Base-by-base conservation (phyloP, 2,797 vertebrate genomes). In the Pyrrhura leucotis region DNA sequence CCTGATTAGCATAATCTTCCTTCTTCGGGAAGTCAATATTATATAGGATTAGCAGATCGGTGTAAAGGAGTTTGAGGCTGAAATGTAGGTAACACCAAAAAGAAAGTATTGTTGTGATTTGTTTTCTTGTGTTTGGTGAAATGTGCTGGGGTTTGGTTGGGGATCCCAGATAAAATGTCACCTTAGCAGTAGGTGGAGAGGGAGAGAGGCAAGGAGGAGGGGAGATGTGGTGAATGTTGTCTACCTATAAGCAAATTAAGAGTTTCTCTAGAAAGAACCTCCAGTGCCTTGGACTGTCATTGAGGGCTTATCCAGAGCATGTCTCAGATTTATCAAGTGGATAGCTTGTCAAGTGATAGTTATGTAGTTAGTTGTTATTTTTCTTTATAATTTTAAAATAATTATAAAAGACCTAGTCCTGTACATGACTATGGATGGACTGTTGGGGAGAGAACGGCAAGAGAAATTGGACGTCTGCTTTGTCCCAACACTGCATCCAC, bases 1-100 rank as follows among this genome's bases (percentile, higher is more conserved):
- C 92, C 95, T 69, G 90, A 94, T 96, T 93, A 97, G 66, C 45
- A 58, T 89, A 90, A 91, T 88, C 76, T 69, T 37, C 51, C 40
- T 62, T 89, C 75, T 81, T 81, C n/a, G 58, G 68, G 50, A 89
- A 69, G 58, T 90, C 72, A 59, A 16, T 92, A 44, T 81, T 81
- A 59, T 62, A 58, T 31, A 39, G 79, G 91, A 95, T 94, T 91
- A 96, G 62, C 87, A 89, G 89, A 89, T 93, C 58, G 89, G 75
- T 1, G 5, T 37, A 29, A 89, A 78, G 81, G 68, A 88, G n/a
- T 91, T 62, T 26, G 66, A 80, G 39, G 39, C 71, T 39, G 58
- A 88, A 90, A 63, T 31, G 29, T 29, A 78, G 81, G 47, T 63
- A 87, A 72, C 20, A 51, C 18, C 22, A 3, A 74, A 75, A 87